Evolutionary conservation across 1,140 invertebrate species (phyloP).

Genomic region (Ceratoteleas bidentatus): DNA sequence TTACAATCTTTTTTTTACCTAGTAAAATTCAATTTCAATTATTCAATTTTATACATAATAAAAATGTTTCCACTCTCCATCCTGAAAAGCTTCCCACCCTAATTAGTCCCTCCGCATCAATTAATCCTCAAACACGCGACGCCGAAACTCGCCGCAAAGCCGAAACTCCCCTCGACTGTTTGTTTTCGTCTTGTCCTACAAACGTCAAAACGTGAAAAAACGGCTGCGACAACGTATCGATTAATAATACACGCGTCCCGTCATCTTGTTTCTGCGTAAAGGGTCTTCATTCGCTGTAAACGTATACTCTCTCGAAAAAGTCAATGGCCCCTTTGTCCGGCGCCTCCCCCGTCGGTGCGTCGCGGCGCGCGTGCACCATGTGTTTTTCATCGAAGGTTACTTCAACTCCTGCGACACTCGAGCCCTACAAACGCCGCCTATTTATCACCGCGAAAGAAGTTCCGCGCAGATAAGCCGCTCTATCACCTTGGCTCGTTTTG

Average conservation of each 20-base stretch:
- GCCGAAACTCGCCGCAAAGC: no score
- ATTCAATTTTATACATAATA: no score
- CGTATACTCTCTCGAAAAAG: conserved; percentile 49
- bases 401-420: conserved; percentile 50
- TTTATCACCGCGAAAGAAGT: conserved; percentile 49
- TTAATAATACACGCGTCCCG: conserved; percentile 44
- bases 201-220: conserved; percentile 23
- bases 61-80: no score
- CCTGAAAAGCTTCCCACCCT: no score
- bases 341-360: conserved; percentile 24
- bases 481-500: conserved; percentile 38
- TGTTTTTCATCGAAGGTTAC: conserved; percentile 55
- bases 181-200: not conserved
- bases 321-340: conserved; percentile 56
- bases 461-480: conserved; percentile 44
- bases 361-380: conserved; percentile 38
- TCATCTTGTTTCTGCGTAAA: conserved; percentile 42
- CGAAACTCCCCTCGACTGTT: no score
- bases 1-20: not conserved
- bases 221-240: conserved; percentile 32
- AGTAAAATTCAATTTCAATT: no score
- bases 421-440: conserved; percentile 33
- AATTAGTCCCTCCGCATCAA: no score
- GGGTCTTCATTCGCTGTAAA: conserved; percentile 54
- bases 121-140: no score